Conservation (phyloP, 2,797 vertebrate genomes). For the Lates japonicus region DNA sequence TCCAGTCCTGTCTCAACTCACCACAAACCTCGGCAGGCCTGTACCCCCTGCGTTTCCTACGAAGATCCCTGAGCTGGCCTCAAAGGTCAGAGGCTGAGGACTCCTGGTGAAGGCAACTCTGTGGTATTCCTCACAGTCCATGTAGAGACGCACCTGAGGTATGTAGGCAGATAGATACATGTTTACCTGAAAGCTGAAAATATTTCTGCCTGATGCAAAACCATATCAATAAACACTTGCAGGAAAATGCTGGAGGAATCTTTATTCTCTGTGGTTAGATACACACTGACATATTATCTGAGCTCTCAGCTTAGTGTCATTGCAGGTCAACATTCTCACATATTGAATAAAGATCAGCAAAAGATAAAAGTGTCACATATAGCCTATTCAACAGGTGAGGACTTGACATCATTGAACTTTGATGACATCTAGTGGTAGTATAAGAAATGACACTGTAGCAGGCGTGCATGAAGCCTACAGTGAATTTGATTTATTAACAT, state of each 20-base stretch:
- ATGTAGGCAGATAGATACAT: not conserved
- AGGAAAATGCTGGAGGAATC: not conserved
- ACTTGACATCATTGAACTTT: no score
- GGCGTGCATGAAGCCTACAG: not conserved
- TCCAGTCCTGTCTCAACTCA: slow-evolving; percentile 75
- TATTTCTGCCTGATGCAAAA: not conserved
- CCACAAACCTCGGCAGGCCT: slow-evolving; percentile 89
- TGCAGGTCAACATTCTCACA: not conserved
- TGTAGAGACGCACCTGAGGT: slow-evolving; percentile 86
- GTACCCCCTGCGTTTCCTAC: slow-evolving; percentile 95
- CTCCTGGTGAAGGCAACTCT: slow-evolving; percentile 88
- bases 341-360: not conserved
- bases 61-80: slow-evolving; percentile 93
- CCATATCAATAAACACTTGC: not conserved
- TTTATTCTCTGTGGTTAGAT: not conserved
- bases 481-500: not conserved
- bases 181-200: not conserved
- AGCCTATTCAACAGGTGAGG: not conserved
- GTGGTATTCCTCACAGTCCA: slow-evolving; percentile 97
- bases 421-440: no score
- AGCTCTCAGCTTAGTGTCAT: not conserved
- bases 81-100: slow-evolving; percentile 84
- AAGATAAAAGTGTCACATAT: not conserved
- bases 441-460: no score
- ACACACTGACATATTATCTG: not conserved